Evolutionary conservation across 2,888 invertebrate genomes (phyloP).

Genomic region (Parapristionchus giblindavisi): DNA sequence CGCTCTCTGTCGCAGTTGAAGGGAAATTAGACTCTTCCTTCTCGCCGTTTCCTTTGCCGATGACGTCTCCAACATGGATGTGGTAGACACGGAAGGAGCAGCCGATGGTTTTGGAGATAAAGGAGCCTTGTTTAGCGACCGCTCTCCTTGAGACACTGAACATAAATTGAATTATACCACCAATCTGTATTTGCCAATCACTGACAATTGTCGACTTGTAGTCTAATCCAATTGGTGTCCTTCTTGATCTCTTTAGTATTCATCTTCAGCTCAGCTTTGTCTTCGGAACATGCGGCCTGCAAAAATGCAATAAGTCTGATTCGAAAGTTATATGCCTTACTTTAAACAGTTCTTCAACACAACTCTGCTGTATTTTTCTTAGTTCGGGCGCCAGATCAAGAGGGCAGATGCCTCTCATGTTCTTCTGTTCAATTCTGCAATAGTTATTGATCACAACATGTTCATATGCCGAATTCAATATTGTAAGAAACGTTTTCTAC

Average conservation of each 20-base stretch:
- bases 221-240: slow-evolving; percentile 46
- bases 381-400: slow-evolving; percentile 74
- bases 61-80: slow-evolving; percentile 63
- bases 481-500: no score
- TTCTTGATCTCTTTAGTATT: slow-evolving; percentile 28
- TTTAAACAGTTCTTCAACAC: slow-evolving; percentile 66
- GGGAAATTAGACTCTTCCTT: slow-evolving; percentile 64
- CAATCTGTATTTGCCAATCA: background rate
- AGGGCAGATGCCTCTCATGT: slow-evolving; percentile 74
- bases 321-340: background rate
- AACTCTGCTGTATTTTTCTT: slow-evolving; percentile 73
- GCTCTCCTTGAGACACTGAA: slow-evolving; percentile 60
- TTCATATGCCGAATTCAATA: no score
- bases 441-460: no score
- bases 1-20: slow-evolving; percentile 62
- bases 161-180: background rate
- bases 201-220: slow-evolving; percentile 62
- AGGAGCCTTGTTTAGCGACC: slow-evolving; percentile 59
- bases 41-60: slow-evolving; percentile 59
- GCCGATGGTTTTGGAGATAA: slow-evolving; percentile 69
- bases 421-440: slow-evolving; percentile 69
- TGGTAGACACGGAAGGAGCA: slow-evolving; percentile 65
- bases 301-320: background rate
- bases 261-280: slow-evolving; percentile 43
- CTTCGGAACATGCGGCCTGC: slow-evolving; percentile 51